These are phyloP conservation scores for Ascaphus truei DNA, from an alignment of 2,113 vertebrate species.

Conservation along the genomic window DNA sequence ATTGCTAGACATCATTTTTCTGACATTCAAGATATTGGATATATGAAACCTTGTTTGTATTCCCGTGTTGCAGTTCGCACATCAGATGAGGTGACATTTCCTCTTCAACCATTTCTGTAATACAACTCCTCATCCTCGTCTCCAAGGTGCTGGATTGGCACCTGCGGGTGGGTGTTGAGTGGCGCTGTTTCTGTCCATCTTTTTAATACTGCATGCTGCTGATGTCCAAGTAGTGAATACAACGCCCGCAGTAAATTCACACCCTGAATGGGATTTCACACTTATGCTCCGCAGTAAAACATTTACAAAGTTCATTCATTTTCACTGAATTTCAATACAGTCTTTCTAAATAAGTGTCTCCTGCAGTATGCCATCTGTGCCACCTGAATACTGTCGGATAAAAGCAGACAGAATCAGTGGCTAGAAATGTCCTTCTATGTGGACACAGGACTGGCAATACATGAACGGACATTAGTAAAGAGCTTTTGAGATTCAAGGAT, in stretches of 20 bases:
- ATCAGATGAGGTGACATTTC: background rate
- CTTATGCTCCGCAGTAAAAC: background rate
- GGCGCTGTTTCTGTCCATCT: background rate
- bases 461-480: no score
- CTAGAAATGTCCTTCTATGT: no score
- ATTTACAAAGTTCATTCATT: background rate
- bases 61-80: background rate
- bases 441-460: no score
- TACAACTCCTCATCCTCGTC: background rate
- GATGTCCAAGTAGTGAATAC: background rate
- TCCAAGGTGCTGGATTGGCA: background rate
- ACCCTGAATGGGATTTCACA: background rate
- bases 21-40: no score
- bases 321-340: background rate
- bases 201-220: no score
- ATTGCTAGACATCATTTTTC: no score
- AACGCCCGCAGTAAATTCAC: background rate
- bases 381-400: no score
- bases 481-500: no score
- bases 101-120: background rate
- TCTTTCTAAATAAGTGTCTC: no score
- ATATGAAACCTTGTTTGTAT: no score
- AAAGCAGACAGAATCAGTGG: no score
- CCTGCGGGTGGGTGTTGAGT: background rate
- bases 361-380: no score